These are phyloP conservation scores for Chaetodon trifasciatus DNA, from an alignment of 2,797 vertebrate species.

Conservation along the genomic window DNA sequence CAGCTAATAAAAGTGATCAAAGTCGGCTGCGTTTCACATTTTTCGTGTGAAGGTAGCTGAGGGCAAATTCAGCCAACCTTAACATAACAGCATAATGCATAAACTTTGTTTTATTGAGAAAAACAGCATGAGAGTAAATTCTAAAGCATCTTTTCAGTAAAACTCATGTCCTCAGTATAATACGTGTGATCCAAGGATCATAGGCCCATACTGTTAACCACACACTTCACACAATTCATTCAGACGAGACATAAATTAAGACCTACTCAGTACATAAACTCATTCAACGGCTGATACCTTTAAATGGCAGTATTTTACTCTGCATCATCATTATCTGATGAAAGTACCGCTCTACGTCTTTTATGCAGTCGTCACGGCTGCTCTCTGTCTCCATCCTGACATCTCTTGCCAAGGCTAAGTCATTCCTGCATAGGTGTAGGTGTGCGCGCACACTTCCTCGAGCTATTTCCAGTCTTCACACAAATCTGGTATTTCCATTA, in stretches of 20 bases:
- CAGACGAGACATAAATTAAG: slow-evolving; percentile 47
- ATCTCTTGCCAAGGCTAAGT: slow-evolving; percentile 4
- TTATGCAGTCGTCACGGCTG: slow-evolving; percentile 1
- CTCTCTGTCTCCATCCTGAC: neutral
- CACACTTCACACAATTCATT: slow-evolving; percentile 45
- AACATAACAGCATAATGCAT: neutral
- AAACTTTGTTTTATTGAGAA: neutral
- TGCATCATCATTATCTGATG: slow-evolving; percentile 37
- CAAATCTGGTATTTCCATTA: slow-evolving; percentile 5
- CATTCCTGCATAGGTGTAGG: neutral
- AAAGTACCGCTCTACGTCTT: slow-evolving; percentile 9
- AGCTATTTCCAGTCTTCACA: slow-evolving; percentile 1
- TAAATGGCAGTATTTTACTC: slow-evolving; percentile 21
- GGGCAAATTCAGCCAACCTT: slow-evolving; percentile 1
- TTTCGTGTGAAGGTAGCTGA: slow-evolving; percentile 4
- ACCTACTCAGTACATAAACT: slow-evolving; percentile 5
- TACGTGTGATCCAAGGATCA: slow-evolving; percentile 24
- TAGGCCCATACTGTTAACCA: slow-evolving; percentile 26
- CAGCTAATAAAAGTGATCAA: slow-evolving; percentile 43
- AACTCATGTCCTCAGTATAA: neutral
- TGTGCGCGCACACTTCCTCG: neutral
- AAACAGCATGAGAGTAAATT: neutral
- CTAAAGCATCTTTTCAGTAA: neutral
- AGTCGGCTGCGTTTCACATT: slow-evolving; percentile 12
- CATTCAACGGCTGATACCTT: neutral